These are phyloP conservation scores for Atherix ibis DNA, from an alignment of 2,888 invertebrate genomes.

Conservation along the genomic window DNA sequence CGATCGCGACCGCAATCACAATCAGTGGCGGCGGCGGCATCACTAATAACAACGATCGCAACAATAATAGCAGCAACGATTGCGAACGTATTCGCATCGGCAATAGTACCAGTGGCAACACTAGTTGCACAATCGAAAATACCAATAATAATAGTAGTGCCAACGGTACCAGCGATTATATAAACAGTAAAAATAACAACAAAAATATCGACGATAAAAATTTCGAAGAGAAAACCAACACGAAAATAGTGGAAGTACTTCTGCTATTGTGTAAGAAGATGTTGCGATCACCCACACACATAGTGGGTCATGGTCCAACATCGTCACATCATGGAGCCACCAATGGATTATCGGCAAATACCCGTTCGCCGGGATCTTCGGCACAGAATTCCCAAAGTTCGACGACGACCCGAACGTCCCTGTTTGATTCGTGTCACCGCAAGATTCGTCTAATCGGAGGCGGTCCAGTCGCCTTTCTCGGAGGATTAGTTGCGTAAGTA, in stretches of 20 bases:
- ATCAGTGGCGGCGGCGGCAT: too few species aligned
- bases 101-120: too few species aligned
- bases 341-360: conserved; percentile 6
- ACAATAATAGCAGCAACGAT: too few species aligned
- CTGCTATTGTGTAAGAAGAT: conserved; percentile 23
- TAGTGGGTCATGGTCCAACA: conserved; percentile 31
- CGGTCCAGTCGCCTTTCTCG: conserved; percentile 47
- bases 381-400: conserved; percentile 15
- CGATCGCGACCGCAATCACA: too few species aligned
- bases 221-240: too few species aligned
- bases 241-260: conserved; percentile 16
- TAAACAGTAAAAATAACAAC: too few species aligned
- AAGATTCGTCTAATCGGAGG: conserved; percentile 55
- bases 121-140: too few species aligned
- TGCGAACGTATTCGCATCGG: too few species aligned
- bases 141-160: too few species aligned
- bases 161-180: too few species aligned
- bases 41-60: too few species aligned
- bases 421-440: conserved; percentile 56
- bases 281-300: conserved; percentile 38
- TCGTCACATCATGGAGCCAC: conserved; percentile 16
- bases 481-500: conserved; percentile 58
- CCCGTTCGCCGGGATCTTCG: conserved; percentile 2
- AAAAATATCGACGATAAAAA: too few species aligned
- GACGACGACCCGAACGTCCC: conserved; percentile 42